phyloP scores from a whole-genome alignment of 2,888 invertebrate genomes.

The Andricus quercusramuli region DNA sequence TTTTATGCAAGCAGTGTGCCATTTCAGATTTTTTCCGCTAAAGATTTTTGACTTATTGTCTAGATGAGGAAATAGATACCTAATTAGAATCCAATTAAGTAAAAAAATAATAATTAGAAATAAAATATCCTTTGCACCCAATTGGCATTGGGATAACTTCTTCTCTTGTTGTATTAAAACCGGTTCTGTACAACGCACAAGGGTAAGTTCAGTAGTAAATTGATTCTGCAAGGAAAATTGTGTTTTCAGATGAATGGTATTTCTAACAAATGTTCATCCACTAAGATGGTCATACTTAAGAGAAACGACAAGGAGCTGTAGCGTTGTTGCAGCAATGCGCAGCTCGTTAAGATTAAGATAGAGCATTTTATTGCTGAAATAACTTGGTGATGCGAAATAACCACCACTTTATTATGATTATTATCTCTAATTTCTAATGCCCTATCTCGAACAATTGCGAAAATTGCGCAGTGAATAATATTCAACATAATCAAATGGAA shows the following conservation, averaged over 20 bases:
- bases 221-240: background rate
- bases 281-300: background rate
- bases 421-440: background rate
- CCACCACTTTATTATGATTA: background rate
- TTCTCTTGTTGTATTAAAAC: background rate
- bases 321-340: background rate
- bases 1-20: no score
- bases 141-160: background rate
- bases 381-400: background rate
- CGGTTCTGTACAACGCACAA: background rate
- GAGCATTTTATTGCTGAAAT: constrained; percentile 2
- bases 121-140: background rate
- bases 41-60: no score
- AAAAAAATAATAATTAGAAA: background rate
- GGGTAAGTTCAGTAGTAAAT: constrained; percentile 7
- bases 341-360: background rate
- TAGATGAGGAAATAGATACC: no score
- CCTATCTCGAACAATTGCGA: background rate
- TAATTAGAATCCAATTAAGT: background rate
- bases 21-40: no score
- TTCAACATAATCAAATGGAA: background rate
- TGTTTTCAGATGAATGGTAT: background rate
- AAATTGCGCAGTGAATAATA: background rate
- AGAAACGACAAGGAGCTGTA: background rate
- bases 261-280: background rate